Evolutionary conservation across 2,888 invertebrate genomes (phyloP).

Genomic region (Dasysyrphus albostriatus): DNA sequence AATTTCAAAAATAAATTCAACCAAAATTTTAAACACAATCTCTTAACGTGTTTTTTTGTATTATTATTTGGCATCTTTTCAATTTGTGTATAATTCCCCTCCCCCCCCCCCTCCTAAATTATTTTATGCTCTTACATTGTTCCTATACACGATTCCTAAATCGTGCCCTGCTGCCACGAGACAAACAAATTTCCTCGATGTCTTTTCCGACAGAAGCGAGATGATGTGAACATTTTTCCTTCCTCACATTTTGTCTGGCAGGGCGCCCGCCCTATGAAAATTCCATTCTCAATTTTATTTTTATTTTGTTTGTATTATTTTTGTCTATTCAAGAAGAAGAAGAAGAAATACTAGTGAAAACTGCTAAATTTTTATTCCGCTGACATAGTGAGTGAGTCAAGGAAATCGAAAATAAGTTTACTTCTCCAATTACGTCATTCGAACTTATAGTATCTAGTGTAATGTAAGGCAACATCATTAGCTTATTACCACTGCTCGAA

Average conservation of each 20-base stretch:
- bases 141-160: slow-evolving; percentile 11
- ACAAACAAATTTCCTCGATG: slow-evolving; percentile 44
- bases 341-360: background rate
- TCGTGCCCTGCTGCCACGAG: slow-evolving; percentile 58
- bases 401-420: slow-evolving; percentile 47
- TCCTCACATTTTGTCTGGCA: slow-evolving; percentile 20
- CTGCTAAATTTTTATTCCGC: slow-evolving; percentile 14
- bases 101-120: too few relatives aligned
- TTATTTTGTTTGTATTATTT: background rate
- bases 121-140: slow-evolving; percentile 17
- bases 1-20: slow-evolving; percentile 22
- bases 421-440: slow-evolving; percentile 58
- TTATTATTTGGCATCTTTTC: slow-evolving; percentile 49
- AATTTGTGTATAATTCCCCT: slow-evolving; percentile 17
- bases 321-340: background rate
- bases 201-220: slow-evolving; percentile 46
- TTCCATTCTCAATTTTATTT: slow-evolving; percentile 25
- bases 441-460: background rate
- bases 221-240: slow-evolving; percentile 30
- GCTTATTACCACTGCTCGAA: background rate
- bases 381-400: slow-evolving; percentile 41
- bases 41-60: slow-evolving; percentile 10
- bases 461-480: slow-evolving; percentile 41
- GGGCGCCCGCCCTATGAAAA: slow-evolving; percentile 49
- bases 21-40: slow-evolving; percentile 28